Base-by-base conservation (phyloP, 2,797 vertebrate species). In the Mormyrus proboscirostris region DNA sequence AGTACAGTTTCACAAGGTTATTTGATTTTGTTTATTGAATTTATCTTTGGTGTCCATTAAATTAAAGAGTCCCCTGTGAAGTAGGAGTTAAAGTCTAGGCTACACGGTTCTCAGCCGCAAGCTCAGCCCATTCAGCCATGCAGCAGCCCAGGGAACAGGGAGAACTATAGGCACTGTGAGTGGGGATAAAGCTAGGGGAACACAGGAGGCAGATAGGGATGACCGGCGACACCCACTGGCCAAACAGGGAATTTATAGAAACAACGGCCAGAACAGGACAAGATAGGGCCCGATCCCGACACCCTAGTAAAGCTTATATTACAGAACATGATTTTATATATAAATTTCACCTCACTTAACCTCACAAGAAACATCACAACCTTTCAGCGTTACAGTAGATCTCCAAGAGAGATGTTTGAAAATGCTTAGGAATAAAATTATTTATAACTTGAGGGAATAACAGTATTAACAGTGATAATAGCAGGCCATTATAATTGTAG, bases 401-500 rank as follows among this genome's bases (percentile, higher is more conserved):
- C 16, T 41, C 25, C 50, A 87, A 38, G 85, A 87, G 29, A 41
- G 6, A 38, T 57, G 53, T 19, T 14, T 38, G 33, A n/a, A 41
- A 87, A 47, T 88, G 55, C 38, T 47, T n/a, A n/a, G 33, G n/a
- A 47, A 22, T 41, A 41, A 41, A 87, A 87, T 41, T 41, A 33
- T 33, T 69, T 65, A 47, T 29, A 47, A 5, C 38, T 87, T 65
- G 19, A 55, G 83, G 59, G 84, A 83, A 88, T 84, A 82, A 25
- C 29, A 62, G 49, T 29, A 51, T 62, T n/a, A 2, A 76, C 22
- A 90, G 76, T 86, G 29, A 86, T 90, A 86, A 73, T 29, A 41
- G 50, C 57, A 69, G 50, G 38, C 57, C 85, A 41, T 83, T 59
- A 47, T 49, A 59, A 90, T 50, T 69, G 53, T 51, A 88, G 47